These are phyloP conservation scores for Clarias batrachus DNA, from an alignment of 2,113 vertebrate species.

Conservation along the genomic window DNA sequence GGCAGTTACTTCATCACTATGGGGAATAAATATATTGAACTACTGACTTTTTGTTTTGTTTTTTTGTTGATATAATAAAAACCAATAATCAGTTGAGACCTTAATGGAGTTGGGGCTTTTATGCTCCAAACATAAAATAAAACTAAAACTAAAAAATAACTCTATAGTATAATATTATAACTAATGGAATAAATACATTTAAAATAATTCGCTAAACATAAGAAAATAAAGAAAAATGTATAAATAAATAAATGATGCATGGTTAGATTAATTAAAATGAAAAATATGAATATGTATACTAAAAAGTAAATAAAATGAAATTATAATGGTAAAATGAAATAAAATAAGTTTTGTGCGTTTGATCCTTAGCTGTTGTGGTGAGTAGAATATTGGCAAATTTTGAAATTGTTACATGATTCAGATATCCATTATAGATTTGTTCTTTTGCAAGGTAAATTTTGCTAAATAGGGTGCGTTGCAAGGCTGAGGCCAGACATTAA, in stretches of 20 bases:
- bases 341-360: too few relatives aligned
- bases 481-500: background rate
- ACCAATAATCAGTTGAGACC: background rate
- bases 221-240: too few relatives aligned
- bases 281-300: too few relatives aligned
- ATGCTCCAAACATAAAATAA: background rate
- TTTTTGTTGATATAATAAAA: background rate
- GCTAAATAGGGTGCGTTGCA: background rate
- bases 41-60: background rate
- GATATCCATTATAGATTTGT: background rate
- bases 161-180: too few relatives aligned
- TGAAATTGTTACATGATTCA: background rate
- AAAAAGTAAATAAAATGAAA: too few relatives aligned
- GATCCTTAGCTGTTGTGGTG: too few relatives aligned
- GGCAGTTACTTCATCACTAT: background rate
- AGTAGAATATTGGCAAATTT: too few relatives aligned
- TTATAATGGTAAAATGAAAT: too few relatives aligned
- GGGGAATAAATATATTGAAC: constrained; percentile 3
- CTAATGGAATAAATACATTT: too few relatives aligned
- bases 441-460: background rate
- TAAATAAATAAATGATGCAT: too few relatives aligned
- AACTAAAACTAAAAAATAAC: background rate
- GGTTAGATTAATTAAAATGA: too few relatives aligned
- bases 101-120: background rate
- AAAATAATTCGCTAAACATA: too few relatives aligned